phyloP scores from a whole-genome alignment of 2,888 invertebrate species.

The Lycaena phlaeas region DNA sequence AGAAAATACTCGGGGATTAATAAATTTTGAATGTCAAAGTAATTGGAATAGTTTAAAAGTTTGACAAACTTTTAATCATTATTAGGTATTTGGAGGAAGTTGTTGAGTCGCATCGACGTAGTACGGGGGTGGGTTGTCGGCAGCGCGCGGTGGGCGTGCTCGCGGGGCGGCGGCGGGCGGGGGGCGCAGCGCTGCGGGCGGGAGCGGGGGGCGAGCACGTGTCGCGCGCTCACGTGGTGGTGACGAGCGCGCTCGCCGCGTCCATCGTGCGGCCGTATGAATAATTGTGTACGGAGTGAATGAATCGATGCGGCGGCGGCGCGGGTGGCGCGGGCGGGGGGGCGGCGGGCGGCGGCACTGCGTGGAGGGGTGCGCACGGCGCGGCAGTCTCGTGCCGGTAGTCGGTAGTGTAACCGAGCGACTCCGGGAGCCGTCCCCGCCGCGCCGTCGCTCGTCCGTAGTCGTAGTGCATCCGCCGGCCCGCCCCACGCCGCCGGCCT shows the following conservation, averaged over 20 bases:
- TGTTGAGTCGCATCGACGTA: too few relatives aligned
- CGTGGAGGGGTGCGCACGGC: slow-evolving; percentile 48
- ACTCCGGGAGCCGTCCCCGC: slow-evolving; percentile 75
- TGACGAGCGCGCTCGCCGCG: slow-evolving; percentile 43
- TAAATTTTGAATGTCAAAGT: too few relatives aligned
- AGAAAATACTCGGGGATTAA: too few relatives aligned
- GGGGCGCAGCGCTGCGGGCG: slow-evolving; percentile 29
- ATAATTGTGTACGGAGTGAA: slow-evolving; percentile 69
- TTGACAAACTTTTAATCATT: not conserved
- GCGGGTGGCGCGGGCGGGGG: slow-evolving; percentile 40
- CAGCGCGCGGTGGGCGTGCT: slow-evolving; percentile 32
- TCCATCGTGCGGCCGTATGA: slow-evolving; percentile 66
- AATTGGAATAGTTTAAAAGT: not conserved
- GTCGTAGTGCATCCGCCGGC: slow-evolving; percentile 72
- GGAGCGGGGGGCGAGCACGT: slow-evolving; percentile 47
- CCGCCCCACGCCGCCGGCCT: slow-evolving; percentile 54
- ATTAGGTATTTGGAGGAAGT: not conserved
- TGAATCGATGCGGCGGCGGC: slow-evolving; percentile 64
- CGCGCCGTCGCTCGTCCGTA: slow-evolving; percentile 72
- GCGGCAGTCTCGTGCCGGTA: slow-evolving; percentile 81
- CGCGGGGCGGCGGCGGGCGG: slow-evolving; percentile 29
- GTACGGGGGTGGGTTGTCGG: slow-evolving; percentile 28
- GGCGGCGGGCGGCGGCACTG: slow-evolving; percentile 38
- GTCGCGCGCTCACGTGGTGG: slow-evolving; percentile 66
- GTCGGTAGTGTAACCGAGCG: slow-evolving; percentile 79